Base-by-base conservation (phyloP, 2,888 invertebrate species). In the Buathra laborator region DNA sequence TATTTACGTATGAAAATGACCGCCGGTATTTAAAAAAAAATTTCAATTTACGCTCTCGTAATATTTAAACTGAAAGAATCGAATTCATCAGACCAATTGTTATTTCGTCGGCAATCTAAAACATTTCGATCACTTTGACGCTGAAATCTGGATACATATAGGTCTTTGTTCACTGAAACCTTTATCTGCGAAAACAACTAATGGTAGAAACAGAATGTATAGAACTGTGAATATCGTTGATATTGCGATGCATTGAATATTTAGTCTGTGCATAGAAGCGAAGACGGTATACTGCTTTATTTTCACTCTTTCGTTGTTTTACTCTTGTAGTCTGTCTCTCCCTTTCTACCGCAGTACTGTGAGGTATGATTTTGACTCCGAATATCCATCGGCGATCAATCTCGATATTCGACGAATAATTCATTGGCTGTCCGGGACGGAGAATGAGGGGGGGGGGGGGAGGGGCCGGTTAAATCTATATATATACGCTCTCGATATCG, bases 371-470 rank as follows among this genome's bases (percentile, higher is more conserved):
- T 84, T 76, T 44, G 51, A 76, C 72, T 76, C 44, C 53, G 51
- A 66, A 76, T 80, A 80, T 75, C 64, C 70, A 48, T 43, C 29
- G 46, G 2, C 64, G 46, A 79, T 83, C 79, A 68, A 79, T 70
- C 70, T 24, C 51, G 78, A 79, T 79, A 75, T 79, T 62, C 70
- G 64, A 79, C 79, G 70, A 79, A 83, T 79, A 75, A 83, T 83
- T 79, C 79, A 79, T 79, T 75, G 74, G 70, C 64, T 70, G 68
- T 68, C 37, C 64, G 19, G 32, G 3, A 29, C 32, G 9, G 0
- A 6, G 2, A 37, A 19, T 14, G 0, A 10, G 46, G 14, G 14
- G n/a, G 46, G 12, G 46, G 44, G 24, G 9, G 46, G n/a, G 9
- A n/a, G 19, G 7, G 16, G 32, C 7, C 6, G n/a, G 37, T 2